These are phyloP conservation scores for Seladonia tumulorum DNA, from an alignment of 2,888 invertebrate genomes.

Conservation along the genomic window DNA sequence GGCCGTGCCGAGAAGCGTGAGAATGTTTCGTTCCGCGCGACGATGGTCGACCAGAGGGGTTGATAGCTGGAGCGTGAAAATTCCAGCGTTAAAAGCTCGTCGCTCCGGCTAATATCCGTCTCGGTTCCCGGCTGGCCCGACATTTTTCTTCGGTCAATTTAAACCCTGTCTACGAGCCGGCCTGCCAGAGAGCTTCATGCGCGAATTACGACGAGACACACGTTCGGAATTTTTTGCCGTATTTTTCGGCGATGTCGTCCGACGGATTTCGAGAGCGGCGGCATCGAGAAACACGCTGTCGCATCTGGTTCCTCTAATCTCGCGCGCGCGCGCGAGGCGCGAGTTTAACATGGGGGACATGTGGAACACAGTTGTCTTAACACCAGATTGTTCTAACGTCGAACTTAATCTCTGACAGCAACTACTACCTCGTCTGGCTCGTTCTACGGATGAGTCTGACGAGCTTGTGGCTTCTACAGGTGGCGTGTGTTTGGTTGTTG, in stretches of 20 bases:
- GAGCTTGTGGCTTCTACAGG: neutral
- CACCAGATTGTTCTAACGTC: neutral
- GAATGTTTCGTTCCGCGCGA: conserved; percentile 7
- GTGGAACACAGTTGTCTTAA: neutral
- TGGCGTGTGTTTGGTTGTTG: neutral
- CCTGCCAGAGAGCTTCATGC: conserved; percentile 49
- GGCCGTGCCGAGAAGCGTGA: neutral
- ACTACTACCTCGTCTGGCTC: neutral
- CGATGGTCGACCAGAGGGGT: neutral
- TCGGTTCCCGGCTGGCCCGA: conserved; percentile 18
- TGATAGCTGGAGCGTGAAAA: conserved; percentile 31
- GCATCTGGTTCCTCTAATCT: neutral
- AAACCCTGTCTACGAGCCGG: conserved; percentile 63
- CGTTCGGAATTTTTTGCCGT: conserved; percentile 10
- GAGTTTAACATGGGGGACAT: neutral
- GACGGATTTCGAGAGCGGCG: neutral
- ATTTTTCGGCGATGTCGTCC: neutral
- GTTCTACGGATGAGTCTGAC: no score
- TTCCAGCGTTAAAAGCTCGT: conserved; percentile 61
- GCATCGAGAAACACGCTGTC: neutral
- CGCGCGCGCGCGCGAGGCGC: neutral
- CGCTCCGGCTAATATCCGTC: conserved; percentile 54
- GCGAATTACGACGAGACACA: conserved; percentile 46
- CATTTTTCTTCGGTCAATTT: conserved; percentile 72
- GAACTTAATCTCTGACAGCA: neutral